Evolutionary conservation across 2,888 invertebrate species (phyloP).

Genomic region (Diabrotica balteata): DNA sequence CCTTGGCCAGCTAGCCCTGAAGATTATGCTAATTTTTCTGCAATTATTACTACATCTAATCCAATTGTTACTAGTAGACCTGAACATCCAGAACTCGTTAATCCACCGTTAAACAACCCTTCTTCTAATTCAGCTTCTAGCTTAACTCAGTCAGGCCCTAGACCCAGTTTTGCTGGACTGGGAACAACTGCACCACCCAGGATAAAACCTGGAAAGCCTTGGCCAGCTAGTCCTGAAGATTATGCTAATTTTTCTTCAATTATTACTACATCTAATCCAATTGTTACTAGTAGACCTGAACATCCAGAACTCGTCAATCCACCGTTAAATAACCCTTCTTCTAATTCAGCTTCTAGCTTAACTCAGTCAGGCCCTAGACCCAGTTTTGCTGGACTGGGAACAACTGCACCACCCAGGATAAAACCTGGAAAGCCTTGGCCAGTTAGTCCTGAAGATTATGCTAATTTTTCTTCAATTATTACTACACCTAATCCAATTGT

Average conservation of each 20-base stretch:
- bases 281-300: not conserved
- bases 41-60: not conserved
- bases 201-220: constrained; percentile 28
- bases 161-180: not conserved
- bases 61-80: not conserved
- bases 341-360: not conserved
- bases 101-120: not conserved
- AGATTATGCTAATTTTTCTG: constrained; percentile 2
- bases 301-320: not conserved
- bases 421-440: constrained; percentile 35
- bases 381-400: constrained; percentile 20
- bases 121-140: not conserved
- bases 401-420: constrained; percentile 8
- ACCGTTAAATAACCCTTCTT: not conserved
- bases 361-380: constrained; percentile 7
- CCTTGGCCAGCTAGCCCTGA: constrained; percentile 26
- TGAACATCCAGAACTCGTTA: not conserved
- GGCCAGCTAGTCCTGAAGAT: constrained; percentile 27
- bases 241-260: constrained; percentile 7
- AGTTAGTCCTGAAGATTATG: constrained; percentile 26
- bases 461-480: not conserved
- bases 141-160: not conserved
- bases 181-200: not conserved
- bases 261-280: too few species aligned
- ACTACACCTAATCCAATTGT: not conserved